These are phyloP conservation scores for Notothenia rossii DNA, from an alignment of 2,113 vertebrate genomes.

Conservation along the genomic window DNA sequence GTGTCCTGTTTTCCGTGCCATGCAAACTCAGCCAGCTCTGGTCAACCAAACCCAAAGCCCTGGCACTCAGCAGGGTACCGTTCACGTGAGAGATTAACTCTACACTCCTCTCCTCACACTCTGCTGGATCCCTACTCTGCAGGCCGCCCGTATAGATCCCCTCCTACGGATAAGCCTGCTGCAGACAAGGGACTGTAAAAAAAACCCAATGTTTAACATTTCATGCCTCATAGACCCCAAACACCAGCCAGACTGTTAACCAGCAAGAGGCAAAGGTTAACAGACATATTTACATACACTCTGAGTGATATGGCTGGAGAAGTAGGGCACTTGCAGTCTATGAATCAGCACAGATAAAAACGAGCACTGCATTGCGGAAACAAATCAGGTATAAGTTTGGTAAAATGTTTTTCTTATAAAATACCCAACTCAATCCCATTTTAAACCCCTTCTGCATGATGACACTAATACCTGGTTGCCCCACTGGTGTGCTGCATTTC, in stretches of 20 bases:
- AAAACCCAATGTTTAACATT: conserved; percentile 23
- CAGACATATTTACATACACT: conserved; percentile 22
- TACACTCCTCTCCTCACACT: conserved; percentile 39
- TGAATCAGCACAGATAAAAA: conserved; percentile 27
- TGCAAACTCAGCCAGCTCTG: conserved; percentile 39
- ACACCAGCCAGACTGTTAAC: conserved; percentile 15
- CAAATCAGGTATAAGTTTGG: conserved; percentile 1
- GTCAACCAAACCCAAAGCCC: conserved; percentile 47
- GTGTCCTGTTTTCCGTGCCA: conserved; percentile 64
- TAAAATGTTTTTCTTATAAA: neutral
- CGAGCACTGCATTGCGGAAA: conserved; percentile 6
- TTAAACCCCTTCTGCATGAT: conserved; percentile 10
- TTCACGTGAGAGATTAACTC: conserved; percentile 72
- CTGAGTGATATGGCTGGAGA: conserved; percentile 3
- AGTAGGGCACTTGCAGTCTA: conserved; percentile 29
- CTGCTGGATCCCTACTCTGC: conserved; percentile 17
- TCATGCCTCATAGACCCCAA: conserved; percentile 39
- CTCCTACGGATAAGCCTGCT: conserved; percentile 45
- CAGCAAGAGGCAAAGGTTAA: conserved; percentile 19
- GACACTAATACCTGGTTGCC: conserved; percentile 23
- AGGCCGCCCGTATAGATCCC: conserved; percentile 30
- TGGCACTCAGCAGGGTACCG: conserved; percentile 35
- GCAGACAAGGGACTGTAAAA: conserved; percentile 21
- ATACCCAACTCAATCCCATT: neutral
- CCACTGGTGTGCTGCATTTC: conserved; percentile 5